Evolutionary conservation across 2,797 vertebrate genomes (phyloP).

Genomic region (Danio albolineatus): DNA sequence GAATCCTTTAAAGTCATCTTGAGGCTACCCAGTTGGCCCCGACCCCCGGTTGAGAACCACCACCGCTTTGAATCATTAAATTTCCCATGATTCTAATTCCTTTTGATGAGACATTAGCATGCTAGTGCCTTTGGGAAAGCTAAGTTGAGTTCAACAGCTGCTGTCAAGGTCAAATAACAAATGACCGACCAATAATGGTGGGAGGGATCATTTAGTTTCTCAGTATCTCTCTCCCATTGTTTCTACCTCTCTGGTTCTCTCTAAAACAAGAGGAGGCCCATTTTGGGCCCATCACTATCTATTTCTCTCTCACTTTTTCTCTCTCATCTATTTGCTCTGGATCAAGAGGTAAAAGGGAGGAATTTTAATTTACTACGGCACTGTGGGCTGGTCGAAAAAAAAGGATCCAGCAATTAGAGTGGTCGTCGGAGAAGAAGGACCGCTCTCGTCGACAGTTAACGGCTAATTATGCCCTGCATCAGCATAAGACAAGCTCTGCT

Average conservation of each 20-base stretch:
- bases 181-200: conserved; percentile 1
- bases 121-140: conserved; percentile 5
- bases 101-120: neutral
- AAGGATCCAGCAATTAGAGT: conserved; percentile 58
- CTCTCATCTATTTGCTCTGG: conserved; percentile 44
- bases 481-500: conserved; percentile 63
- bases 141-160: conserved; percentile 37
- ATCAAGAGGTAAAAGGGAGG: conserved; percentile 71
- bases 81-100: neutral
- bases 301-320: conserved; percentile 1
- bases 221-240: conserved; percentile 19
- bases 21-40: neutral
- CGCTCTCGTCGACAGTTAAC: conserved; percentile 58
- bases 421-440: conserved; percentile 53
- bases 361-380: conserved; percentile 80
- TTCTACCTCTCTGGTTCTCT: conserved; percentile 1
- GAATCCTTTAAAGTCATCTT: neutral
- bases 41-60: neutral
- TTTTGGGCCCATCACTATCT: conserved; percentile 20
- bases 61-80: neutral
- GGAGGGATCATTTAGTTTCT: conserved; percentile 26
- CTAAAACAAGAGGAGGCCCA: neutral
- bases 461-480: conserved; percentile 63
- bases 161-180: conserved; percentile 31
- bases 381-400: conserved; percentile 49